These are phyloP conservation scores for Disparrhopalites patrizii DNA, from an alignment of 2,888 invertebrate genomes.

Conservation along the genomic window DNA sequence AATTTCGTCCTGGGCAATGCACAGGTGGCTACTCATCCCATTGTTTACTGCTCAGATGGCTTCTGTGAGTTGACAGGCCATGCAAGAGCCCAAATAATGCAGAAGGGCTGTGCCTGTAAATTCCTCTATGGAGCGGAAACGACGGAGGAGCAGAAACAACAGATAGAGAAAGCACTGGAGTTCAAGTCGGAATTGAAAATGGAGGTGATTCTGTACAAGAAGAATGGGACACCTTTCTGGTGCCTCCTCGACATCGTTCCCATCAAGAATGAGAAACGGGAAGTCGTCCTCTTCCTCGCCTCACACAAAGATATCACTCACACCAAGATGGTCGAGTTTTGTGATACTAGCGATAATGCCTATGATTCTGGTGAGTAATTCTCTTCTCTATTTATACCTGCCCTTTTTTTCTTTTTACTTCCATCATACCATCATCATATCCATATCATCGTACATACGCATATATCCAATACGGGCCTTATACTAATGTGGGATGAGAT, in stretches of 20 bases:
- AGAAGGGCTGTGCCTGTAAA: constrained; percentile 91
- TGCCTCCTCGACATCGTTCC: constrained; percentile 95
- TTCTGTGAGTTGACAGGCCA: constrained; percentile 94
- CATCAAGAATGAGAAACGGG: constrained; percentile 96
- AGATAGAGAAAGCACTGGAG: constrained; percentile 85
- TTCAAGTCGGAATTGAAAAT: constrained; percentile 87
- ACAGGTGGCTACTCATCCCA: constrained; percentile 81
- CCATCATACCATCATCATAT: not conserved
- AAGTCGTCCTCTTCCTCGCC: constrained; percentile 91
- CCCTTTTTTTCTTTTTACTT: too few relatives aligned
- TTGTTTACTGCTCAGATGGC: constrained; percentile 94
- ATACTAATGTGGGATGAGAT: too few relatives aligned
- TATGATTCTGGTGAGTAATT: constrained; percentile 81
- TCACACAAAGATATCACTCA: constrained; percentile 95
- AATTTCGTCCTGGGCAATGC: constrained; percentile 95
- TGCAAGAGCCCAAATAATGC: constrained; percentile 92
- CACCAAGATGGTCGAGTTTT: constrained; percentile 80
- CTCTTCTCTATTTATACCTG: not conserved
- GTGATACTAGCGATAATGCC: constrained; percentile 59
- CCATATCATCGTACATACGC: too few relatives aligned
- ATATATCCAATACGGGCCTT: too few relatives aligned
- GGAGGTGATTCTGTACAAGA: constrained; percentile 92
- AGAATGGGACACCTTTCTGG: constrained; percentile 89
- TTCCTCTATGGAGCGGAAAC: constrained; percentile 89
- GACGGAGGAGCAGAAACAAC: constrained; percentile 76